phyloP scores from a whole-genome alignment of 2,113 vertebrate species.

The Campylomormyrus numenius region DNA sequence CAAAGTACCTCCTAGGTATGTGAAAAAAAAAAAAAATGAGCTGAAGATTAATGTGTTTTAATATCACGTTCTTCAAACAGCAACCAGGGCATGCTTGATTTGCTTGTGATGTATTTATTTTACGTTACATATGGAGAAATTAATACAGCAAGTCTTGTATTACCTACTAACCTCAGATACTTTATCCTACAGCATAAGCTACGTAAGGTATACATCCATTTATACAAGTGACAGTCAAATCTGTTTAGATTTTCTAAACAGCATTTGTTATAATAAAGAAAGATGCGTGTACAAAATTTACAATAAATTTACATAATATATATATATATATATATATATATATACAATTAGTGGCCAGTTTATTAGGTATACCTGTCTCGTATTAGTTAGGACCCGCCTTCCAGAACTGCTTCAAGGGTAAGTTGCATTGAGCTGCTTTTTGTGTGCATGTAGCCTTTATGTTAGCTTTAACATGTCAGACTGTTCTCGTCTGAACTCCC shows the following conservation, averaged over 20 bases:
- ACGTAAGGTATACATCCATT: not conserved
- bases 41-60: constrained; percentile 7
- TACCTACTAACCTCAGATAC: not conserved
- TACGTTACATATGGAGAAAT: not conserved
- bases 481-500: not conserved
- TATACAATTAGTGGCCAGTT: not conserved
- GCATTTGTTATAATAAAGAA: not conserved
- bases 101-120: constrained; percentile 1
- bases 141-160: not conserved
- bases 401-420: not conserved
- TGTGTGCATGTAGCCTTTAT: not conserved
- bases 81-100: constrained; percentile 2
- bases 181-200: not conserved
- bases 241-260: not conserved
- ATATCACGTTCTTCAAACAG: constrained; percentile 1
- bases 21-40: not conserved
- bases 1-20: not conserved
- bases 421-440: not conserved
- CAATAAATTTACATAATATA: not conserved
- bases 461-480: not conserved
- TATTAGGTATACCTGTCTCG: not conserved
- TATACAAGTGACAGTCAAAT: not conserved
- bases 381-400: not conserved
- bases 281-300: not conserved
- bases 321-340: not conserved